These are phyloP conservation scores for Nanger granti DNA, from an alignment of 2,113 vertebrate genomes.

Conservation along the genomic window DNA sequence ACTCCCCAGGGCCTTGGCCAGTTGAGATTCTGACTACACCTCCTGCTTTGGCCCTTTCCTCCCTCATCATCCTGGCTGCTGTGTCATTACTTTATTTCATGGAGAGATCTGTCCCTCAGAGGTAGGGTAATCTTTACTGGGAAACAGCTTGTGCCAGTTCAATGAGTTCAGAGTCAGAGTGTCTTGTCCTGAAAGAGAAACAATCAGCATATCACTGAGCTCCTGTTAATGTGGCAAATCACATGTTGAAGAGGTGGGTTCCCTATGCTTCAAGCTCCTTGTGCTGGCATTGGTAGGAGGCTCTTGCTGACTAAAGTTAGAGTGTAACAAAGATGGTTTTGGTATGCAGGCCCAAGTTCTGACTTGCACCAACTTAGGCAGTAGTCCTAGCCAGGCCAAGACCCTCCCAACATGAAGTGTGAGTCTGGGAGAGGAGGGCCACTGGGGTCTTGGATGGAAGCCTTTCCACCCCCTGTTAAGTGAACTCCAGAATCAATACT, in stretches of 20 bases:
- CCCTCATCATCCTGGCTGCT: background rate
- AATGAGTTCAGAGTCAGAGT: background rate
- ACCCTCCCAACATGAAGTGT: background rate
- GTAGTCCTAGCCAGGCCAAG: background rate
- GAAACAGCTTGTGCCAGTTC: background rate
- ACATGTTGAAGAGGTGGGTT: background rate
- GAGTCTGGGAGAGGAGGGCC: background rate
- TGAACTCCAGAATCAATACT: background rate
- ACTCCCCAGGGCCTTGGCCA: background rate
- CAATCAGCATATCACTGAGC: background rate
- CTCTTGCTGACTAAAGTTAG: background rate
- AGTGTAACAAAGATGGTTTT: background rate
- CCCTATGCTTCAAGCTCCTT: background rate
- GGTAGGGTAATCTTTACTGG: background rate
- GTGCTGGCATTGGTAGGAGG: background rate
- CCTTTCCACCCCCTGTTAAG: background rate
- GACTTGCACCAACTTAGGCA: background rate
- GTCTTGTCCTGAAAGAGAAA: background rate
- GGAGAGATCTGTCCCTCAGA: background rate
- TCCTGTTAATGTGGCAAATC: background rate
- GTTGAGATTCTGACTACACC: background rate
- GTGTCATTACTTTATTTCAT: background rate
- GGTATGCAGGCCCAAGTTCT: background rate
- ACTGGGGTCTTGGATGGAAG: background rate
- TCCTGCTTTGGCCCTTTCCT: background rate